Evolutionary conservation across 2,888 invertebrate species (phyloP).

Genomic region (Trissoscelio sp.): DNA sequence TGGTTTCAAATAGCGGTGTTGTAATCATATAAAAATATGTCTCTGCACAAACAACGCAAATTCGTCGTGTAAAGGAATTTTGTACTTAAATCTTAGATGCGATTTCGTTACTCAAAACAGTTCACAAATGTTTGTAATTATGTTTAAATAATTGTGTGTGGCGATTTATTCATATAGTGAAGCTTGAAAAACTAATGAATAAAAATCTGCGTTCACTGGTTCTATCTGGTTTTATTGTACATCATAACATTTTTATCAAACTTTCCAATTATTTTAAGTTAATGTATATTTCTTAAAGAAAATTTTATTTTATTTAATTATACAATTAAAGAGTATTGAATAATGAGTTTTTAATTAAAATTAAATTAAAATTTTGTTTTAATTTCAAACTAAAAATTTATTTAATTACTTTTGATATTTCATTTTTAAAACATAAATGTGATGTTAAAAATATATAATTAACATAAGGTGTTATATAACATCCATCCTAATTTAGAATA

Average conservation of each 20-base stretch:
- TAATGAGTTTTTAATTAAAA: too few species aligned
- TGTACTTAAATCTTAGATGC: constrained; percentile 66
- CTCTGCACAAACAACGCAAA: constrained; percentile 52
- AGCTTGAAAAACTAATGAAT: constrained; percentile 60
- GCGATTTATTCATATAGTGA: constrained; percentile 64
- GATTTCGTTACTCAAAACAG: constrained; percentile 55
- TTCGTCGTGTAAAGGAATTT: constrained; percentile 58
- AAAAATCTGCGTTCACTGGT: constrained; percentile 64
- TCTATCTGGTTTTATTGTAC: constrained; percentile 25
- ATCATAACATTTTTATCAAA: neutral
- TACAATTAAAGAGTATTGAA: too few species aligned
- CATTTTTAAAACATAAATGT: too few species aligned
- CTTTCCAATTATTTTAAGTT: too few species aligned
- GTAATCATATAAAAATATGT: constrained; percentile 42
- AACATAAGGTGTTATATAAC: too few species aligned
- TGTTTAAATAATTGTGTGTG: constrained; percentile 61
- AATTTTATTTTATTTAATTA: too few species aligned
- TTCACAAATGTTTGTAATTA: constrained; percentile 63
- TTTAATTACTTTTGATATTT: too few species aligned
- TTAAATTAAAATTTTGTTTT: too few species aligned
- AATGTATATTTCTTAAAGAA: too few species aligned
- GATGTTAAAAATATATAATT: too few species aligned
- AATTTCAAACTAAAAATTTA: too few species aligned
- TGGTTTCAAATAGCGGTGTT: constrained; percentile 41
- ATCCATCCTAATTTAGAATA: too few species aligned